Conservation (phyloP, 2,797 vertebrate genomes). For the Acanthurus tractus region DNA sequence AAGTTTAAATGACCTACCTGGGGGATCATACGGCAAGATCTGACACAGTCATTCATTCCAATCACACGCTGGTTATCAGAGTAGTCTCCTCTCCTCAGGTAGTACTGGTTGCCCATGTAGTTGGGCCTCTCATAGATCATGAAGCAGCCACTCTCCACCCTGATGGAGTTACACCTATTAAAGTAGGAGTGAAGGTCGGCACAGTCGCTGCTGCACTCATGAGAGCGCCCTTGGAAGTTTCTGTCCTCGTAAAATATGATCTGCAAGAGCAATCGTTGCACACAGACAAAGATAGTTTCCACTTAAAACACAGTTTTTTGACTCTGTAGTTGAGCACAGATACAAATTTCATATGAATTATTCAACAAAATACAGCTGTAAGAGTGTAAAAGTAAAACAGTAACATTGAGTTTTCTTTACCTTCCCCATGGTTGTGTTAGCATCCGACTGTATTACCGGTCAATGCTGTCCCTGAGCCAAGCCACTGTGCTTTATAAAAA, state of each 20-base stretch:
- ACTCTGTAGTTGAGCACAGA: neutral
- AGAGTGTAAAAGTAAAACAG: conserved; percentile 20
- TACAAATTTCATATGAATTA: neutral
- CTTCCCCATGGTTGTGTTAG: conserved; percentile 82
- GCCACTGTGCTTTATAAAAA: conserved; percentile 80
- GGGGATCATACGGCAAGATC: conserved; percentile 82
- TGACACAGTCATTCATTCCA: conserved; percentile 81
- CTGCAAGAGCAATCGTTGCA: conserved; percentile 51
- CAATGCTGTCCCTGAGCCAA: conserved; percentile 63
- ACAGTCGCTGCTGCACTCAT: conserved; percentile 84
- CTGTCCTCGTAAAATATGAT: conserved; percentile 85
- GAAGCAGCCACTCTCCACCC: conserved; percentile 85
- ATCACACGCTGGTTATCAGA: conserved; percentile 82
- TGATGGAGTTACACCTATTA: conserved; percentile 85
- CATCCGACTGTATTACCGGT: conserved; percentile 51
- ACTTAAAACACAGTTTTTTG: neutral
- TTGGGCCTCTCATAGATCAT: conserved; percentile 85
- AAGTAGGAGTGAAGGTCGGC: conserved; percentile 84
- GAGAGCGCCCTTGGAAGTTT: conserved; percentile 83
- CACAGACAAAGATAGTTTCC: neutral
- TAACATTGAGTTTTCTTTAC: conserved; percentile 62
- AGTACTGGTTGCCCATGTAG: conserved; percentile 86
- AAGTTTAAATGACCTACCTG: conserved; percentile 61
- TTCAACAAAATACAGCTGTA: neutral
- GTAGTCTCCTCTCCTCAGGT: conserved; percentile 83